A percentile compares a stretch with the other conserved stretches of the same genome.
These are phyloP conservation scores for Rotaria socialis DNA, from an alignment of 2,888 invertebrate genomes.

Conservation along the genomic window DNA sequence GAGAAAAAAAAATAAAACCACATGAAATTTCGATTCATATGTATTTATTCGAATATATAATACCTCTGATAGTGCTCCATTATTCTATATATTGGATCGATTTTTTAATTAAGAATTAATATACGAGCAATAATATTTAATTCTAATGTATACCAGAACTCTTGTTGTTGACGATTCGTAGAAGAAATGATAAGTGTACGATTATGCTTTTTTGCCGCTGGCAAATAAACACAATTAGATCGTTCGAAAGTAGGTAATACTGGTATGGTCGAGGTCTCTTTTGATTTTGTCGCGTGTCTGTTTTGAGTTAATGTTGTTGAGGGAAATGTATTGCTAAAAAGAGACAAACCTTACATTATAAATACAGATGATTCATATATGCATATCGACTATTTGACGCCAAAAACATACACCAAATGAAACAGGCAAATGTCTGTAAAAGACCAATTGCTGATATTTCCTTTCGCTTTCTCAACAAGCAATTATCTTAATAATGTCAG, in stretches of 20 bases:
- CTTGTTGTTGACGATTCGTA: not conserved
- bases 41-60: not conserved
- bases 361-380: not conserved
- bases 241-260: not conserved
- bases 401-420: not conserved
- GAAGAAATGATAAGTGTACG: not conserved
- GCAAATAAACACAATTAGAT: not conserved
- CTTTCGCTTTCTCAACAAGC: not conserved
- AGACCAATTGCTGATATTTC: not conserved
- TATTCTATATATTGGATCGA: not conserved
- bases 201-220: not conserved
- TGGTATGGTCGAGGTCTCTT: not conserved
- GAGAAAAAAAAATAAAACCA: not conserved
- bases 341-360: not conserved
- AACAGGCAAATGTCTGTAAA: not conserved
- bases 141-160: not conserved
- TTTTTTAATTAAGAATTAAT: not conserved
- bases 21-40: too few species aligned
- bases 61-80: not conserved
- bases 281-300: not conserved
- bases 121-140: too few species aligned
- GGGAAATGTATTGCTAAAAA: not conserved
- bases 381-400: too few species aligned
- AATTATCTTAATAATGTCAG: not conserved
- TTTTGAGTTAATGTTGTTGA: not conserved